Conservation (phyloP, 2,113 vertebrate genomes). For the Bujurquina vittata region DNA sequence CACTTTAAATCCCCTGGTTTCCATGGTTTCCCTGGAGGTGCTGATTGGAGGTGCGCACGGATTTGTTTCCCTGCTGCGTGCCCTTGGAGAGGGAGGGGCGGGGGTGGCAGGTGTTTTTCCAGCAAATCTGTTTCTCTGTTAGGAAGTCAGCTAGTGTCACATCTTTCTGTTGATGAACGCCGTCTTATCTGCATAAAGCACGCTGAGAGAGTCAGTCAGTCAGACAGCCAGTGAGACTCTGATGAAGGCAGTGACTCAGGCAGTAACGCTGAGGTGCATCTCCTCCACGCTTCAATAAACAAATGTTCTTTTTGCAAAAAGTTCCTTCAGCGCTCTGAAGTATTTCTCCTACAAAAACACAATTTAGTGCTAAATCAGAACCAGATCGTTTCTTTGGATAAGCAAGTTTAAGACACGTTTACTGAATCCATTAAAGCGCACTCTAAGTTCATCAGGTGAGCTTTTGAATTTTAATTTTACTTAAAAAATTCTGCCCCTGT, state of each 20-base stretch:
- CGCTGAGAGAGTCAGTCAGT: neutral
- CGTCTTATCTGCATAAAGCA: neutral
- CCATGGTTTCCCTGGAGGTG: conserved; percentile 31
- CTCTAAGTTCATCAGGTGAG: neutral
- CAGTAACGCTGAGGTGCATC: neutral
- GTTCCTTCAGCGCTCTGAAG: neutral
- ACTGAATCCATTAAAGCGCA: neutral
- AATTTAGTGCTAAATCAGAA: neutral
- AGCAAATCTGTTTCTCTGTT: neutral
- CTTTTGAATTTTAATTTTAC: neutral
- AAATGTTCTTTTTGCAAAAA: neutral
- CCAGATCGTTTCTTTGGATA: neutral
- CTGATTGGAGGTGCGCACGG: neutral
- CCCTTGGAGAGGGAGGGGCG: conserved; percentile 15
- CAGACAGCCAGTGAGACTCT: neutral
- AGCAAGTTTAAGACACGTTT: neutral
- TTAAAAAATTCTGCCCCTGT: neutral
- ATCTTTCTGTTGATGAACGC: neutral
- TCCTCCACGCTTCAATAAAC: neutral
- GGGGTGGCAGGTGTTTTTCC: neutral
- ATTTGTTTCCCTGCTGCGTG: neutral
- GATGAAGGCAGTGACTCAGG: neutral
- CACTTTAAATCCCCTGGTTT: neutral
- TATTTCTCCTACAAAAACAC: neutral
- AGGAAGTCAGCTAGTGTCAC: neutral